Conservation (phyloP, 1,140 invertebrate genomes). For the Eulimnadia texana region DNA sequence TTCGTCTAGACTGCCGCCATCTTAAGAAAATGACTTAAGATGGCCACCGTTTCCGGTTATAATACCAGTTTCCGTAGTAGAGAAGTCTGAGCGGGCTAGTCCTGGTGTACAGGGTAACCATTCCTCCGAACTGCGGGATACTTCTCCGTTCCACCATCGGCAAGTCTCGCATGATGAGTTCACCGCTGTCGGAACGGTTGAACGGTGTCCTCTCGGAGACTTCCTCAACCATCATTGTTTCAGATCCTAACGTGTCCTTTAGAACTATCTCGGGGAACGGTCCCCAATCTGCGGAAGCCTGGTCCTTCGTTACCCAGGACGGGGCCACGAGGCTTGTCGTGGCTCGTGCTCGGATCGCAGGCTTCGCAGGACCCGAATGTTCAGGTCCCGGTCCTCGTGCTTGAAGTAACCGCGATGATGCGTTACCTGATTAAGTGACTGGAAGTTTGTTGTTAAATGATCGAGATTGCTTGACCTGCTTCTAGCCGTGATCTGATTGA, state of each 20-base stretch:
- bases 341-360: background rate
- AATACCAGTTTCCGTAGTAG: constrained; percentile 14
- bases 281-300: background rate
- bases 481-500: too few species aligned
- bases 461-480: too few species aligned
- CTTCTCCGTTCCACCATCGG: constrained; percentile 12
- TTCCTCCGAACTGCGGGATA: constrained; percentile 14
- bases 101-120: constrained; percentile 15
- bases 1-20: too few species aligned
- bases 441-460: too few species aligned
- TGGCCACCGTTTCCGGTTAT: too few species aligned
- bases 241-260: background rate
- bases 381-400: background rate
- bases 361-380: background rate
- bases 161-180: constrained; percentile 12
- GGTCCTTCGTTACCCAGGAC: background rate
- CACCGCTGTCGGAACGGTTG: constrained; percentile 3
- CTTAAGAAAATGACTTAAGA: too few species aligned
- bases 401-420: background rate
- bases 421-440: background rate
- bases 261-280: background rate
- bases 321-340: background rate
- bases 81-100: constrained; percentile 10
- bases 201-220: background rate
- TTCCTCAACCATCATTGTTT: constrained; percentile 5